Evolutionary conservation across 2,113 vertebrate genomes (phyloP).

Genomic region (Poicephalus meyeri): DNA sequence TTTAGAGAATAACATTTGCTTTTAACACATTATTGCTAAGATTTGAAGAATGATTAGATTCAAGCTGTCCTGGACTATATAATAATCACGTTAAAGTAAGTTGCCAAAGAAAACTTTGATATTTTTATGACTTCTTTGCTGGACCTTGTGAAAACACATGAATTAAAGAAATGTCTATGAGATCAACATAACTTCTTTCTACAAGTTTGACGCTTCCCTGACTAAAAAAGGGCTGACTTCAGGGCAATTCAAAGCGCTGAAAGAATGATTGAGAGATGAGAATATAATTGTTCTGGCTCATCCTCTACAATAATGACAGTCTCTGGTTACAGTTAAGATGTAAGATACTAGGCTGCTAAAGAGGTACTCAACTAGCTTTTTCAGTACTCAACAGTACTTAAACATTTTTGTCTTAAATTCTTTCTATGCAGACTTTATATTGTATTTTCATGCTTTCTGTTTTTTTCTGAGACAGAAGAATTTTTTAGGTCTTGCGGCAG

Average conservation of each 20-base stretch:
- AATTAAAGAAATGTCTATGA: neutral
- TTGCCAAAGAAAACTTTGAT: neutral
- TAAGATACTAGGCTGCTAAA: neutral
- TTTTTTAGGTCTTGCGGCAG: neutral
- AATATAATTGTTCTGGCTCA: constrained; percentile 3
- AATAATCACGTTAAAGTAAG: neutral
- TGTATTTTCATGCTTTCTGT: neutral
- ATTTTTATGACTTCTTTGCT: neutral
- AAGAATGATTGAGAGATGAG: neutral
- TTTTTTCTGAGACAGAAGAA: neutral
- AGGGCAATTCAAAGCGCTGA: neutral
- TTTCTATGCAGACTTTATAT: neutral
- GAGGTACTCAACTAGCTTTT: neutral
- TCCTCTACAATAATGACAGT: neutral
- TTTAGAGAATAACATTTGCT: neutral
- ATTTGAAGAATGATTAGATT: neutral
- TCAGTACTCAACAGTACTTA: neutral
- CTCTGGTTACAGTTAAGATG: neutral
- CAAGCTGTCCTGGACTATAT: neutral
- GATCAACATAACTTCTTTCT: neutral
- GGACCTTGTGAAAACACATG: neutral
- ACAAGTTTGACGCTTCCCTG: neutral
- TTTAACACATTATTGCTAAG: neutral
- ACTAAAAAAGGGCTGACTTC: neutral
- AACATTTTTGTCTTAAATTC: neutral